These are phyloP conservation scores for Setipinna tenuifilis DNA, from an alignment of 2,797 vertebrate genomes.

Conservation along the genomic window DNA sequence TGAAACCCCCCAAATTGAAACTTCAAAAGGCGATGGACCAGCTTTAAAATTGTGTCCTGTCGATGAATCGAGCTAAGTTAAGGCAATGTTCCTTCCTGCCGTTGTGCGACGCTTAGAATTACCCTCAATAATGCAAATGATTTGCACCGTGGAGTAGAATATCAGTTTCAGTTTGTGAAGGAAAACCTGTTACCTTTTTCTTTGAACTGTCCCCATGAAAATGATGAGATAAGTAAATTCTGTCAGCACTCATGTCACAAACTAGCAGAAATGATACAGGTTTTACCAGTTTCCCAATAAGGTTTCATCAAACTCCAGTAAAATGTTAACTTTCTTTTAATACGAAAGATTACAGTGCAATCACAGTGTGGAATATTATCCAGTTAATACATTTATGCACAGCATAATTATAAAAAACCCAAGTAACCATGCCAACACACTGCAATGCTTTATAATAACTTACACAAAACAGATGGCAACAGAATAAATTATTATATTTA, in stretches of 20 bases:
- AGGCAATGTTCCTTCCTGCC: background rate
- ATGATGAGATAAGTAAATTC: constrained; percentile 2
- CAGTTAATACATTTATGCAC: constrained; percentile 1
- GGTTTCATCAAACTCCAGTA: background rate
- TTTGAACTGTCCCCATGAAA: background rate
- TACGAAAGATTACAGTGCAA: background rate
- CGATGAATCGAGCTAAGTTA: background rate
- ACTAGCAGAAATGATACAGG: background rate
- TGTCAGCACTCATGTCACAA: background rate
- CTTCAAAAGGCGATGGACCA: background rate
- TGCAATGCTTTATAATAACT: background rate
- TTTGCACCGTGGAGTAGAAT: background rate
- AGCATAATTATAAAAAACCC: background rate
- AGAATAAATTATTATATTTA: background rate
- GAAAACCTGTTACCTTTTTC: too few species aligned
- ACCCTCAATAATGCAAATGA: constrained; percentile 61
- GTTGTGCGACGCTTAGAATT: constrained; percentile 47
- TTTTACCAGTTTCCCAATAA: background rate
- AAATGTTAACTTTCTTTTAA: background rate
- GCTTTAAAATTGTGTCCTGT: background rate
- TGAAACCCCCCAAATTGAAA: background rate
- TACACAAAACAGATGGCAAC: background rate
- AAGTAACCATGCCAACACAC: background rate
- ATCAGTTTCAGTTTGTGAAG: too few species aligned
- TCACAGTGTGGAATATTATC: background rate